These are phyloP conservation scores for Arremon brunneinucha DNA, from an alignment of 2,797 vertebrate genomes.

Conservation along the genomic window DNA sequence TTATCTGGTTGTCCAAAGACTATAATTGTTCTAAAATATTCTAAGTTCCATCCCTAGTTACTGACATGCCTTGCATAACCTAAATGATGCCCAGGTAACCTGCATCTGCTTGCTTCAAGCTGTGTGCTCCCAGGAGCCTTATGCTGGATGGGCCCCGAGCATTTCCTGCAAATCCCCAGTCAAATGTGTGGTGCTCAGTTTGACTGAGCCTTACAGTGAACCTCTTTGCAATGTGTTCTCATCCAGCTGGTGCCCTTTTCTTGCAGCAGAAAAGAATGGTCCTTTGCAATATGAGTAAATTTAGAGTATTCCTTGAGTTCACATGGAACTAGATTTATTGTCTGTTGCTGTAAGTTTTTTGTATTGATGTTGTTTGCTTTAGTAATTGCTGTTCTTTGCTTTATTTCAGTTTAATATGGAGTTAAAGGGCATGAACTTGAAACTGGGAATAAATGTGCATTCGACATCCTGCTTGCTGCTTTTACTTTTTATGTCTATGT, in stretches of 20 bases:
- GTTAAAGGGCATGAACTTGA: not conserved
- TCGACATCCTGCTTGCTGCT: not conserved
- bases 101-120: not conserved
- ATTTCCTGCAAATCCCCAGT: not conserved
- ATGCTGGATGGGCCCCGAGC: not conserved
- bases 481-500: not conserved
- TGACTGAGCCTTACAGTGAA: not conserved
- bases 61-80: not conserved
- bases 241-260: not conserved
- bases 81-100: not conserved
- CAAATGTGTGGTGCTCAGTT: rapidly evolving
- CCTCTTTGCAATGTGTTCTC: not conserved
- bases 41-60: not conserved
- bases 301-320: not conserved
- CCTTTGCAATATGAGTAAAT: not conserved
- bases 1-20: not conserved
- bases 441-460: not conserved
- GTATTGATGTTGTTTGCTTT: not conserved
- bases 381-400: not conserved
- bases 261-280: not conserved
- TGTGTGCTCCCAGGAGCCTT: not conserved
- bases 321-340: not conserved
- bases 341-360: not conserved
- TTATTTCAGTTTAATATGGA: not conserved
- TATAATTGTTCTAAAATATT: not conserved